phyloP scores from a whole-genome alignment of 1,140 invertebrate genomes.

The Lycorma delicatula region DNA sequence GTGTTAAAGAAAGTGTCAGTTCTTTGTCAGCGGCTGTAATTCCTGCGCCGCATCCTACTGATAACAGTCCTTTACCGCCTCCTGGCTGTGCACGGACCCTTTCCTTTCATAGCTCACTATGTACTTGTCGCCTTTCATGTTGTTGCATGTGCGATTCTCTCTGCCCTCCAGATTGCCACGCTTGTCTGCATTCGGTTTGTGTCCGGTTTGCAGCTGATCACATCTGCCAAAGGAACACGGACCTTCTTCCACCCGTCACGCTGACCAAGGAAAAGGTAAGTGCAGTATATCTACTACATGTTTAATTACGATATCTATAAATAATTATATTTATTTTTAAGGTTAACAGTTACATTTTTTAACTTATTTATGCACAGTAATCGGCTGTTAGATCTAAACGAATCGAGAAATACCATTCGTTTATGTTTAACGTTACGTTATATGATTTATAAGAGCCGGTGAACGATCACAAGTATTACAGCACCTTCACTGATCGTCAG shows the following conservation, averaged over 20 bases:
- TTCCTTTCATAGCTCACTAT: conserved; percentile 45
- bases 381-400: no score
- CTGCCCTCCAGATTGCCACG: conserved; percentile 54
- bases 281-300: no score
- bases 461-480: no score
- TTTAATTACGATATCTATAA: no score
- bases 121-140: conserved; percentile 42
- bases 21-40: conserved; percentile 23
- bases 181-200: conserved; percentile 56
- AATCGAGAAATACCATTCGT: no score
- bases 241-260: conserved; percentile 43
- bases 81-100: conserved; percentile 41
- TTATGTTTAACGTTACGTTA: no score
- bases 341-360: no score
- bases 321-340: no score
- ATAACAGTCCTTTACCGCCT: conserved; percentile 17
- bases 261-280: conserved; percentile 47
- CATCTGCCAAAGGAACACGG: conserved; percentile 47
- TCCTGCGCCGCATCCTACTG: conserved; percentile 17
- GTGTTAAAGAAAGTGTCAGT: conserved; percentile 33
- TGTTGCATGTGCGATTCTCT: conserved; percentile 53
- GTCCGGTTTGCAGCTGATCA: conserved; percentile 44
- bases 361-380: no score
- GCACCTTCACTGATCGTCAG: no score
- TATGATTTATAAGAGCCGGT: no score